Evolutionary conservation across 2,888 invertebrate genomes (phyloP), one percentile per base, ranked within the genome.

Genomic region (Orthosia gothica): DNA sequence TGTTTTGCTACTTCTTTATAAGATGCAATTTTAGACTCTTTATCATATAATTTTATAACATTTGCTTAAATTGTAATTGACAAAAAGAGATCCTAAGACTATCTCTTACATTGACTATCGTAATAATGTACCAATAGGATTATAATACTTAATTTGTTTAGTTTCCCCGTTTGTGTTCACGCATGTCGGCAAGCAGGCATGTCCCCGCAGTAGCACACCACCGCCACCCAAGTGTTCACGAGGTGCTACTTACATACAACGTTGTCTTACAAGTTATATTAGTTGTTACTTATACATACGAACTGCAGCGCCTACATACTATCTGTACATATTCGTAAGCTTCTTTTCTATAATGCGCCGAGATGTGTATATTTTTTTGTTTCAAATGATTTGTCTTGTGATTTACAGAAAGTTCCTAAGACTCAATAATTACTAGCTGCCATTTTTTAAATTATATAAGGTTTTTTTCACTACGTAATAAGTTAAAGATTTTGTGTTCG

Each of bases 341-440:
- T 75, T 75, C 64, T 70, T 72, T 58, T 75, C 65, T 65, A 62
- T 58, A 65, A 52, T 62, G 74, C 64, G 64, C 69, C 40, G 26
- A 74, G 40, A 54, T 61, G 58, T 76, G 58, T 72, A 69, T 72
- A 63, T 70, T 72, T 68, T 76, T 79, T 82, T 64, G 79, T 82
- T 85, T 74, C 81, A 80, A 82, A 83, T 84, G 77, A 78, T 83
- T 81, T 84, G 81, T 90, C 90, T 91, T 91, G 91, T 94, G 92
- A 93, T 93, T 93, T 93, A 93, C 92, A 92, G 89, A 95, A 94
- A 95, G 96, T 96, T 96, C 96, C 96, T 96, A 95, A 92, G 90
- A 93, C 91, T 93, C 92, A 91, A 92, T 93, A 93, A 92, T 89
- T 91, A 89, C 81, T 93, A 93, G 94, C 94, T 95, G 95, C 95